A percentile compares a stretch with the other conserved stretches of the same genome.
Evolutionary conservation across 2,113 vertebrate genomes (phyloP).

Genomic region (Ciconia maguari): DNA sequence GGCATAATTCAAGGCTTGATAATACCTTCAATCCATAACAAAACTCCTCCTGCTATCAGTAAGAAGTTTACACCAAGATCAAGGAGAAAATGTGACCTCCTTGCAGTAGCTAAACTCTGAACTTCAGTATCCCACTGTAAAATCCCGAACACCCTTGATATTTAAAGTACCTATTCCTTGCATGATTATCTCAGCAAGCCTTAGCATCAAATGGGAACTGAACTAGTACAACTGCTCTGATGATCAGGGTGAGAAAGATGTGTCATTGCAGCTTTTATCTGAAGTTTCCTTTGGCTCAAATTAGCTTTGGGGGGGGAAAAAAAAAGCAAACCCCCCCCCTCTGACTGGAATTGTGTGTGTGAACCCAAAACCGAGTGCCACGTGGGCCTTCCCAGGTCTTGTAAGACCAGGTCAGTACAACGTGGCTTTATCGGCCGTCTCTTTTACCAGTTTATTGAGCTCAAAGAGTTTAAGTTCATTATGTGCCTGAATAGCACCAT

Average conservation of each 20-base stretch:
- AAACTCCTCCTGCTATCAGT: background rate
- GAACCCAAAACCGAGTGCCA: fast-evolving
- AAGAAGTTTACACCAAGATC: background rate
- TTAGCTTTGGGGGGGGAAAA: background rate
- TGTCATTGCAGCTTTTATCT: background rate
- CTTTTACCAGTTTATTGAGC: background rate
- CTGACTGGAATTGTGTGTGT: background rate
- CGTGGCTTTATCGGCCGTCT: background rate
- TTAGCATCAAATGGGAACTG: background rate
- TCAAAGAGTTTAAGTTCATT: background rate
- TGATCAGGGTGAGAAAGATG: background rate
- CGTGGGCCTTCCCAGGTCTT: background rate
- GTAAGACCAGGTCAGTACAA: background rate
- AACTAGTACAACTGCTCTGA: background rate
- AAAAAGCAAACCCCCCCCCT: background rate
- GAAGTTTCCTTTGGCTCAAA: background rate
- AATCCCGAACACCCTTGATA: background rate
- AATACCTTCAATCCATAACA: background rate
- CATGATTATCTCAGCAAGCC: background rate
- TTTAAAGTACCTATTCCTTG: background rate
- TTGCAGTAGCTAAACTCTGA: background rate
- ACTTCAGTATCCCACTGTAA: background rate
- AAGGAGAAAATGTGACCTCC: background rate
- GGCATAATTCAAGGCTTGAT: background rate
- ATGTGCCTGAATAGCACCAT: background rate